Evolutionary conservation across 2,888 invertebrate genomes (phyloP), one percentile per base, ranked within the genome.

Genomic region (Spatulosminthurus flaviceps): DNA sequence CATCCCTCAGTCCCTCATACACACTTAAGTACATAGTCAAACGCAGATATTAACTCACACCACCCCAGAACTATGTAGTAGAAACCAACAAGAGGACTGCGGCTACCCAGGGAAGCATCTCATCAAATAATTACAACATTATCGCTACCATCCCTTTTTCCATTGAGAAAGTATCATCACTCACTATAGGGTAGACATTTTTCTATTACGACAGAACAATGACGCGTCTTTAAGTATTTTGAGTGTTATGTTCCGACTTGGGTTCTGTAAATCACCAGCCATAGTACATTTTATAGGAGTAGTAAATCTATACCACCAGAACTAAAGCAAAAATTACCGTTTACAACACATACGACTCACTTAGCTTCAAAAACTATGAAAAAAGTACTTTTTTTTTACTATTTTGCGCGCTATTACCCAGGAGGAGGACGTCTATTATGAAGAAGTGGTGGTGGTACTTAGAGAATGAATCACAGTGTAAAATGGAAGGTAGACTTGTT

Each of bases 121-220:
- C 74, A 61, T 75, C 75, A 75, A 75, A 66, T 75, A 75, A 75
- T 75, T 75, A 75, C 75, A 42, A 75, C 24, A 64, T 75, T 75
- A 75, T 75, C 42, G 75, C 75, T 66, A 66, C 34, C 66, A 66
- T 41, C 66, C 75, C 43, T 43, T 29, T 34, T 24, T 69, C 69
- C 43, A 75, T 75, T 75, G 75, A 75, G 75, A 66, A 75, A 29
- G 66, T 75, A 75, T 75, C 75, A 75, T 75, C 75, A 75, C 75
- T 66, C 75, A 75, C 70, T 11, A 29, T n/a, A 29, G 28, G 19
- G n/a, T 21, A 21, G 13, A 70, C 70, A 21, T 70, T 28, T 69
- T 34, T 70, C 41, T 70, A 29, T 61, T 28, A 61, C 28, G 28
- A 74, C 74, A 74, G 34, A 61, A 64, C 74, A 64, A 64, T 74